Base-by-base conservation (phyloP, 1,140 invertebrate genomes). In the Drosophila murphyi region DNA sequence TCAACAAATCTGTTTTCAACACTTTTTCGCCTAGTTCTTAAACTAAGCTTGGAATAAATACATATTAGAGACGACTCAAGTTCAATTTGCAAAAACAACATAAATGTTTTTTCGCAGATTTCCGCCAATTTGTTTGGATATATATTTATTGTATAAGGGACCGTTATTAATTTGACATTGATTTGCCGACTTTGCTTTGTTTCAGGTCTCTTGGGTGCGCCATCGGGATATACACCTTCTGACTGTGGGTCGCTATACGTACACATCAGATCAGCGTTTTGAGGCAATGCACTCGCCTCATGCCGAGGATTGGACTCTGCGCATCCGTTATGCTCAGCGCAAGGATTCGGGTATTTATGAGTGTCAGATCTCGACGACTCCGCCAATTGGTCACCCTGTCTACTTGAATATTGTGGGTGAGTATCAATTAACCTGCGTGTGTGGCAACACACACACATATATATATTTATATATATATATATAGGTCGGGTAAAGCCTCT, bases 341-440 rank as follows among this genome's bases (percentile, higher is more conserved):
- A 95, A 95, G 75, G 97, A 97, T 92, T 95, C 96, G 2, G 97
- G 97, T 43, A 95, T 96, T 47, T 97, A 97, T 91, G 96, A 97
- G 92, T 98, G 97, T 83, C 97, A 98, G 92, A 96, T 98, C 85
- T 96, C 96, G 71, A 97, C 97, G 5, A 97, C 96, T 4, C 97
- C 97, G 34, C 96, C 96, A 31, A 95, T 96, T 31, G 96, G 96
- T 52, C 95, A 96, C 87, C 95, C 95, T 6, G 94, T 97, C 47
- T 94, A 94, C 86, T 94, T 98, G 12, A 96, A 95, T 73, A 96
- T 97, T 78, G 96, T 97, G 35, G 96, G 97, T 97, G 92, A 96
- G 96, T 95, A 31, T 67, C 69, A 79, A 76, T 43, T 43, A 43
- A 43, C 39, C 10, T n/a, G 3, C 39, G 10, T 1, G 20, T 20